A percentile compares a stretch with the other conserved stretches of the same genome.
Conservation (phyloP, 2,888 invertebrate species). For the Hyppa rectilinea region DNA sequence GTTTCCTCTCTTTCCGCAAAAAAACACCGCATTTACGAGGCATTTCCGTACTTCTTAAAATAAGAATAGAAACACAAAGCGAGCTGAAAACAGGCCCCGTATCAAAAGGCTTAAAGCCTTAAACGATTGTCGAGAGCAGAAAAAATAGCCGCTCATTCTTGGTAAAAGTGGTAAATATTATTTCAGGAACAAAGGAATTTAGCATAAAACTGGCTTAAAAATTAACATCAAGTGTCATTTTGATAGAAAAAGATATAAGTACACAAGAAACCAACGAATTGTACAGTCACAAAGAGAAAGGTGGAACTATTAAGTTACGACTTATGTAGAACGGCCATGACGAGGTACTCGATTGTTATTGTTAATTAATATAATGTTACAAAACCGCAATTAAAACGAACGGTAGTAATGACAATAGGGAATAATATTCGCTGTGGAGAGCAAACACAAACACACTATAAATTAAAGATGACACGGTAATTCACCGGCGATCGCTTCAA, state of each 20-base stretch:
- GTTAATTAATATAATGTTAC: constrained; percentile 49
- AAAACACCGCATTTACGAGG: constrained; percentile 31
- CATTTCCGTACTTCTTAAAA: constrained; percentile 48
- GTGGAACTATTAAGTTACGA: constrained; percentile 71
- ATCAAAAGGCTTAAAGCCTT: constrained; percentile 55
- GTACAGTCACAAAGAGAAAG: constrained; percentile 69
- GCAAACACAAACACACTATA: constrained; percentile 18
- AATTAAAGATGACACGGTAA: constrained; percentile 13
- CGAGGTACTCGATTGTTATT: constrained; percentile 48
- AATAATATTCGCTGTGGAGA: constrained; percentile 15
- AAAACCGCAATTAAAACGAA: constrained; percentile 36
- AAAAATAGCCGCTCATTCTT: constrained; percentile 36
- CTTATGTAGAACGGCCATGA: constrained; percentile 58
- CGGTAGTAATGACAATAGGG: constrained; percentile 17
- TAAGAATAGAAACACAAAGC: constrained; percentile 46
- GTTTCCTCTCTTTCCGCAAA: constrained; percentile 5
- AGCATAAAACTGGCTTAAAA: constrained; percentile 16
- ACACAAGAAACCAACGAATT: constrained; percentile 44
- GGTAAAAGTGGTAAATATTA: constrained; percentile 38
- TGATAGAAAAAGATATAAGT: constrained; percentile 13
- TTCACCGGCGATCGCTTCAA: constrained; percentile 2
- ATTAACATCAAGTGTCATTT: constrained; percentile 28
- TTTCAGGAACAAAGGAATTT: constrained; percentile 36
- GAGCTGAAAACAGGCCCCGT: constrained; percentile 42
- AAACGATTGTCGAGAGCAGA: constrained; percentile 40